Evolutionary conservation across 2,888 invertebrate species (phyloP).

Genomic region (Melieria crassipennis): DNA sequence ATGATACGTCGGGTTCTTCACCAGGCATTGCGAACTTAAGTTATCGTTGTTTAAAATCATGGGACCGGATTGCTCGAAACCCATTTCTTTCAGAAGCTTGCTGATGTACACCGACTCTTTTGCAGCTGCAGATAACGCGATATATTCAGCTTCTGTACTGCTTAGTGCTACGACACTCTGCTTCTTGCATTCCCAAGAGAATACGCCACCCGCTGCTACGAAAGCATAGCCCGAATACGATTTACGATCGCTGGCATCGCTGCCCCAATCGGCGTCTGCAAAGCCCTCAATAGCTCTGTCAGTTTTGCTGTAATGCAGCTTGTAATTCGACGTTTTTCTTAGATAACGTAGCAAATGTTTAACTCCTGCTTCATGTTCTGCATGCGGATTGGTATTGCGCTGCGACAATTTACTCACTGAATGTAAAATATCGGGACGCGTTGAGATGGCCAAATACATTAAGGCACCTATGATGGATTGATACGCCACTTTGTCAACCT

Average conservation of each 20-base stretch:
- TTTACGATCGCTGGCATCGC: slow-evolving; percentile 24
- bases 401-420: slow-evolving; percentile 35
- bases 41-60: slow-evolving; percentile 24
- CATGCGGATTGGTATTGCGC: slow-evolving; percentile 33
- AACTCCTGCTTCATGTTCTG: slow-evolving; percentile 27
- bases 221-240: slow-evolving; percentile 32
- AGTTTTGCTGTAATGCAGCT: slow-evolving; percentile 26
- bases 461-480: slow-evolving; percentile 17
- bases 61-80: slow-evolving; percentile 17
- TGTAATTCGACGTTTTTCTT: slow-evolving; percentile 16
- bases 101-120: slow-evolving; percentile 10
- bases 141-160: slow-evolving; percentile 15
- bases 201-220: slow-evolving; percentile 9
- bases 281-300: slow-evolving; percentile 25
- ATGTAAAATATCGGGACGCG: slow-evolving; percentile 24
- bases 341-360: slow-evolving; percentile 36
- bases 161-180: slow-evolving; percentile 14
- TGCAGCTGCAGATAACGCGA: slow-evolving; percentile 9
- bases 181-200: slow-evolving; percentile 31
- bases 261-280: slow-evolving; percentile 36
- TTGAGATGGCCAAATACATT: slow-evolving; percentile 18
- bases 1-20: neutral
- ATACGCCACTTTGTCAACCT: slow-evolving; percentile 9
- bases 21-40: slow-evolving; percentile 21
- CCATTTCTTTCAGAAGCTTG: slow-evolving; percentile 18